A percentile compares a stretch with the other conserved stretches of the same genome.
phyloP scores from a whole-genome alignment of 1,140 invertebrate species.

The Megalopta genalis region DNA sequence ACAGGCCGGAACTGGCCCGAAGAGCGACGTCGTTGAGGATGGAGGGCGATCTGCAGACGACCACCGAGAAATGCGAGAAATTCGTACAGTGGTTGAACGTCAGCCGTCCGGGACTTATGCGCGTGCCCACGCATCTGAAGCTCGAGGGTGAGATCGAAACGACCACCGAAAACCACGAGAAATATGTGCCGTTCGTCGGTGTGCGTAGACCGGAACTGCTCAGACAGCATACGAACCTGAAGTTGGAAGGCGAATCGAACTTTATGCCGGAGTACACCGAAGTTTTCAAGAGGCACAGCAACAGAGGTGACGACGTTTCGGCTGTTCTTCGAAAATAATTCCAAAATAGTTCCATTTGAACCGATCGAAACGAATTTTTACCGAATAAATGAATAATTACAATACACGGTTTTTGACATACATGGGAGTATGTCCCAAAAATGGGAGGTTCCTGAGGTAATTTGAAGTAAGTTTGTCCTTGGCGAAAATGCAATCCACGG shows the following conservation, averaged over 20 bases:
- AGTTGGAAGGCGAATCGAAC: conserved; percentile 75
- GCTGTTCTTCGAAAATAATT: neutral
- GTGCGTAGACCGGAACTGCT: conserved; percentile 74
- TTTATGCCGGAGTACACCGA: conserved; percentile 77
- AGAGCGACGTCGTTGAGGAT: conserved; percentile 80
- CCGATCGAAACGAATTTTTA: too few relatives aligned
- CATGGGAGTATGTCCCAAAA: too few relatives aligned
- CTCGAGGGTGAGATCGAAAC: conserved; percentile 80
- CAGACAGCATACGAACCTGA: conserved; percentile 73
- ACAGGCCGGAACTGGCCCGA: conserved; percentile 76
- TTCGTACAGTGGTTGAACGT: conserved; percentile 79
- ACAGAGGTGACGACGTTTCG: conserved; percentile 62
- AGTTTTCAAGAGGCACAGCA: conserved; percentile 71
- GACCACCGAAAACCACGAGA: conserved; percentile 80
- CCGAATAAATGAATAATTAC: too few relatives aligned
- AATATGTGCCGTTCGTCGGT: conserved; percentile 78
- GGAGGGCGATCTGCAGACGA: conserved; percentile 79
- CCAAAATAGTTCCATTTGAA: too few relatives aligned
- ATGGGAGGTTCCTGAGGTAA: too few relatives aligned
- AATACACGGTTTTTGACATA: too few relatives aligned
- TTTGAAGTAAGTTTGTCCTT: too few relatives aligned
- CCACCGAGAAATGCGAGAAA: conserved; percentile 80
- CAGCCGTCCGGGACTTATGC: conserved; percentile 74
- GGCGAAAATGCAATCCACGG: too few relatives aligned
- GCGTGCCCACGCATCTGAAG: conserved; percentile 77